Evolutionary conservation across 2,113 vertebrate genomes (phyloP).

Genomic region (Coracopsis vasa): DNA sequence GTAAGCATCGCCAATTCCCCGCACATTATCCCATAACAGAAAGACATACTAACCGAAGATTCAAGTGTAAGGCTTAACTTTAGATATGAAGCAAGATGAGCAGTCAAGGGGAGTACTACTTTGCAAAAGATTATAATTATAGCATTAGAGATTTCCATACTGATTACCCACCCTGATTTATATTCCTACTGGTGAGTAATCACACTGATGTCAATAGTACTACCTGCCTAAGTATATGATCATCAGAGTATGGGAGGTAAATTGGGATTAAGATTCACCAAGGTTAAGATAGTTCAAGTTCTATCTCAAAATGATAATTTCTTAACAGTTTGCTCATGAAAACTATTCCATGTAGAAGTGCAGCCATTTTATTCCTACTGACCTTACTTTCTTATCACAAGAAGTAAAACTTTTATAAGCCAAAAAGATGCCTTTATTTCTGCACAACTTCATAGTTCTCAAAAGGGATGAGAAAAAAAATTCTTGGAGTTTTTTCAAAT

Average conservation of each 20-base stretch:
- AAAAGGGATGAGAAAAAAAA: neutral
- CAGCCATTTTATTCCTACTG: neutral
- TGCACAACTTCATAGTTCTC: neutral
- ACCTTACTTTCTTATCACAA: neutral
- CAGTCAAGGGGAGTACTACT: neutral
- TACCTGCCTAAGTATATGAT: neutral
- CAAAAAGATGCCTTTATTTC: neutral
- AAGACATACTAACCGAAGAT: neutral
- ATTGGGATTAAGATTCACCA: neutral
- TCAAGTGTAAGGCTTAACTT: neutral
- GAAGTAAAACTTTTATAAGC: neutral
- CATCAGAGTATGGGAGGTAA: neutral
- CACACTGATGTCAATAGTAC: neutral
- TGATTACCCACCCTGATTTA: neutral
- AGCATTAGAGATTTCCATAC: neutral
- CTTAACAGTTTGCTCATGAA: neutral
- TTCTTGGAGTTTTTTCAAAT: neutral
- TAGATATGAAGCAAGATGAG: neutral
- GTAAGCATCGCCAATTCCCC: neutral
- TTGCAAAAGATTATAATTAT: neutral
- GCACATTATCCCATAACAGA: neutral
- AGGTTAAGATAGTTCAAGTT: neutral
- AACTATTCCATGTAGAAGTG: neutral
- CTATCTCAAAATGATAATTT: neutral
- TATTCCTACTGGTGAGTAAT: neutral